Percentiles rank a stretch among this genome's conserved stretches.
Evolutionary conservation across 2,113 vertebrate genomes (phyloP).

Genomic region (Catagonus wagneri): DNA sequence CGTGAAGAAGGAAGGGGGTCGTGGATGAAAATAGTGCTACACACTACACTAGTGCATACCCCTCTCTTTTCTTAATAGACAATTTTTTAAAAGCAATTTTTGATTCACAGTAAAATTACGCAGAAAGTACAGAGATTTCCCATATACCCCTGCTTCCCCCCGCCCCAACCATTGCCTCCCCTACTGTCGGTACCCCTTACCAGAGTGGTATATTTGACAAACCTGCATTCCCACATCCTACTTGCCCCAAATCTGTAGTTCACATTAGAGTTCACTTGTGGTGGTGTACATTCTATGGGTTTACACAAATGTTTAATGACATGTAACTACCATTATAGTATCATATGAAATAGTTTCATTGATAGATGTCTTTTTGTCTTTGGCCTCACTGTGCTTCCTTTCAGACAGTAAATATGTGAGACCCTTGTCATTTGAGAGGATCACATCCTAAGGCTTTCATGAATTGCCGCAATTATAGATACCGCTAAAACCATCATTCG

Average conservation of each 20-base stretch:
- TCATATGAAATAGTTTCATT: neutral
- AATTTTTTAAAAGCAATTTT: slow-evolving; percentile 12
- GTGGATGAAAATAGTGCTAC: neutral
- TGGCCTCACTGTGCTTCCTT: neutral
- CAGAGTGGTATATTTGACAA: too few species aligned
- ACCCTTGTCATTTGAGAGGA: neutral
- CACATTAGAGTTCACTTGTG: neutral
- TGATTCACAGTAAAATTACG: neutral
- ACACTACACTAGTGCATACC: neutral
- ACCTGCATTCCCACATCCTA: neutral
- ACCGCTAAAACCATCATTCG: neutral
- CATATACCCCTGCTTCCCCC: too few species aligned
- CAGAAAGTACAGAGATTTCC: neutral
- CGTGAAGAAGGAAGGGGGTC: neutral
- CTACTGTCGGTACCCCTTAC: neutral
- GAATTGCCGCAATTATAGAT: neutral
- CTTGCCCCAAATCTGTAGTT: neutral
- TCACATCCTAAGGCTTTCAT: slow-evolving; percentile 11
- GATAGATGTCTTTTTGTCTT: neutral
- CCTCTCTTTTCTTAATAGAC: neutral
- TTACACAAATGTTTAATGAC: neutral
- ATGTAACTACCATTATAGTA: neutral
- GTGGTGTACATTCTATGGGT: neutral
- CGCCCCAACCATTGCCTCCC: neutral
- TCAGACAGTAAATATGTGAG: neutral